Evolutionary conservation across 2,797 vertebrate genomes (phyloP), one percentile per base, ranked within the genome.

Genomic region (Mus spretus): DNA sequence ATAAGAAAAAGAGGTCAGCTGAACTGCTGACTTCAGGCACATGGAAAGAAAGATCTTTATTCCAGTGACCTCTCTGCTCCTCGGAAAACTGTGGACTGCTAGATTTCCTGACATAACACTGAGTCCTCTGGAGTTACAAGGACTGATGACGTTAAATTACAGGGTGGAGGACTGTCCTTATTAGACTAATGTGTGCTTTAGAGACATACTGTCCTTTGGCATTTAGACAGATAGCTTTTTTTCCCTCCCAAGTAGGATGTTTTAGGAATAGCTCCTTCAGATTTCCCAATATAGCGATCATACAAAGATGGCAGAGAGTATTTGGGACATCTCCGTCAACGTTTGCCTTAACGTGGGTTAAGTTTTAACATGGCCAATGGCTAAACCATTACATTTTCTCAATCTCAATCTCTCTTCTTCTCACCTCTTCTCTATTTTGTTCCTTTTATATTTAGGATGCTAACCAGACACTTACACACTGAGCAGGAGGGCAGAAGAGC

Each of bases 11-110:
- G 2, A 28, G 88, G 86, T 80, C 91, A 84, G 26, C 53, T 87
- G 78, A 95, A 81, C 47, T 61, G 93, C 97, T 95, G 95, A 96
- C 89, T 96, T 97, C 91, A 0, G 96, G 97, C 94, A 94, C 95
- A 72, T 96, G 97, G 98, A 98, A 98, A 98, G 74, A 97, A 77
- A 74, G 90, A 90, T 83, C 65, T 96, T 97, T 81, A 94, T 98
- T 98, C 98, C 98, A 96, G 53, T 91, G 95, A 97, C 96, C 83
- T 97, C 63, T 72, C 31, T 74, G 89, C 85, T 95, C 10, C 0
- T 26, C 82, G 96, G 96, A 96, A 97, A 97, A 53, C 1, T 97
- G 40, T 61, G 91, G 86, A 93, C 93, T 98, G 97, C 79, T 95
- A 82, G 95, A 87, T 97, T 96, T 92, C 90, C 78, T 85, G 96